Base-by-base conservation (phyloP, 2,797 vertebrate genomes). In the Gobionotothen gibberifrons region DNA sequence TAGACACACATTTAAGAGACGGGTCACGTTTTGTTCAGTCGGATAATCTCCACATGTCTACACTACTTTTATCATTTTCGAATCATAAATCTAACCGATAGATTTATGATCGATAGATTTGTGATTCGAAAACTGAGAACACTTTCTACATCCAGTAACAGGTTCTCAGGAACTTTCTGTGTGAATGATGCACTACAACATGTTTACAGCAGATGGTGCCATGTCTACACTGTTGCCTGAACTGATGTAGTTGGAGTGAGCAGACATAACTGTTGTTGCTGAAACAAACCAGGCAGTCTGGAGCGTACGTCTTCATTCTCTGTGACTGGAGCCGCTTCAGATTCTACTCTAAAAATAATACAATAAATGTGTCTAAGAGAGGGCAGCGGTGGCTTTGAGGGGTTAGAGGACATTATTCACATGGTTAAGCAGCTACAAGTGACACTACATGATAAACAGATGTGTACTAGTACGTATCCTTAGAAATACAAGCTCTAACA, bases 141-240 rank as follows among this genome's bases (percentile, higher is more conserved):
- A 51, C 22, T 8, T 22, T 3, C 8, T 26, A 22, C 49, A 10
- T 12, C 3, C 47, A 5, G 19, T 51, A 36, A 53, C 22, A 57
- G 42, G 43, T 57, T 74, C 36, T 55, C 29, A 3, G 53, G 26
- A 10, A 59, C 44, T 36, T 62, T 70, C 15, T 15, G 59, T 22
- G 32, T 69, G 64, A 77, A 80, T 71, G 54, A 57, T 90, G 86
- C 72, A 88, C 53, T 92, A 74, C 83, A 81, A 1, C 51, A n/a
- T 63, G 17, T 64, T 36, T 16, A 70, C 93, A 93, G 90, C 86
- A 92, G 92, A 91, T 87, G 89, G 91, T n/a, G 90, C 88, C 86
- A 90, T 61, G 74, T 65, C 74, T 80, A 82, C 80, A 90, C 55
- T 47, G 16, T 52, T 63, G 40, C 26, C 47, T 56, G 53, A 32